Evolutionary conservation across 1,140 invertebrate genomes (phyloP).

Genomic region (Rhyzopertha dominica): DNA sequence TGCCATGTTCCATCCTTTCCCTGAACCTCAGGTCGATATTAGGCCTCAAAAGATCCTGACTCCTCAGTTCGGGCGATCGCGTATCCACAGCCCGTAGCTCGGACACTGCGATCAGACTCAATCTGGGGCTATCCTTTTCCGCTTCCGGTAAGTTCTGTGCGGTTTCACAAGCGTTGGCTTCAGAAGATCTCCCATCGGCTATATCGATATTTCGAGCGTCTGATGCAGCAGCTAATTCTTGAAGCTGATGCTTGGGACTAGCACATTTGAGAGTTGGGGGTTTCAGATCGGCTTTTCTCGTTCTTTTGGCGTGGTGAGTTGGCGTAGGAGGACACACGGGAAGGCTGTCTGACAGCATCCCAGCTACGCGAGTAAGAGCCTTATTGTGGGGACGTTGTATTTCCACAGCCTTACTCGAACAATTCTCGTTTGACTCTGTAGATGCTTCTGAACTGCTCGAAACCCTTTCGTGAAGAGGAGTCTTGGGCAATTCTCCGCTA

Average conservation of each 20-base stretch:
- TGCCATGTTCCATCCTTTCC: slow-evolving; percentile 26
- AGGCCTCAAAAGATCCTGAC: slow-evolving; percentile 25
- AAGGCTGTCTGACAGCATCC: slow-evolving; percentile 31
- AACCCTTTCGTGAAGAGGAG: slow-evolving; percentile 20
- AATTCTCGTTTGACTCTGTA: background rate
- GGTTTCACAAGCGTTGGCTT: slow-evolving; percentile 1
- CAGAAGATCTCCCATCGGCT: background rate
- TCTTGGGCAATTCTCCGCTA: slow-evolving; percentile 16
- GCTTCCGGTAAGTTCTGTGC: too few species aligned
- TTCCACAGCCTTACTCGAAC: slow-evolving; percentile 35
- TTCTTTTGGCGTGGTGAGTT: slow-evolving; percentile 69
- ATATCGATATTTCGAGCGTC: background rate
- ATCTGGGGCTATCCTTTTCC: slow-evolving; percentile 24
- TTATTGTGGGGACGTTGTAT: slow-evolving; percentile 52
- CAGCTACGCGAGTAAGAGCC: slow-evolving; percentile 53
- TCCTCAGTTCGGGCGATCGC: slow-evolving; percentile 31
- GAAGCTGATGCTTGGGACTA: slow-evolving; percentile 15
- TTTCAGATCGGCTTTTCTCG: slow-evolving; percentile 49
- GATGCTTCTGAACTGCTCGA: background rate
- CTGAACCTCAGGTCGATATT: slow-evolving; percentile 13
- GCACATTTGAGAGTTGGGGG: slow-evolving; percentile 46
- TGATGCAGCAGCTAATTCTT: background rate
- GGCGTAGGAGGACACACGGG: slow-evolving; percentile 71
- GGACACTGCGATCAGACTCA: slow-evolving; percentile 29
- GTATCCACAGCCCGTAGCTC: slow-evolving; percentile 27